Base-by-base conservation (phyloP, 2,797 vertebrate genomes). In the Helostoma temminkii region DNA sequence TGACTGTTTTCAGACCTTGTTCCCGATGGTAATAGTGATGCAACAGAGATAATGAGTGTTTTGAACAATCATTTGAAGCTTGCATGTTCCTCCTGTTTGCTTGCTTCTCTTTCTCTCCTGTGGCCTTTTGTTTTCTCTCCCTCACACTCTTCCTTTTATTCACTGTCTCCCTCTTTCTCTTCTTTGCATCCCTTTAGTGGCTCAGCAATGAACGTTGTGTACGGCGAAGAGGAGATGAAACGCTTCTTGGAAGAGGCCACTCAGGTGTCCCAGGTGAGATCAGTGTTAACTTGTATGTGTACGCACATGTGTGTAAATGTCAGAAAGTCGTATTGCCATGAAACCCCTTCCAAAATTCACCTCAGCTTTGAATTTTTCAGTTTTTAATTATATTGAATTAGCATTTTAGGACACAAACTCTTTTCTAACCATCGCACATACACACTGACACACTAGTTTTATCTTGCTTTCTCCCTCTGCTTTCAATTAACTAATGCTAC, bases 201-300 rank as follows among this genome's bases (percentile, higher is more conserved):
- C 16, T 98, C 96, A 39, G 97, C 96, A 16, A 98, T 98, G 97
- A 98, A 97, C 3, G 95, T 98, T 5, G 96, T 81, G 1, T 94
- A 96, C 24, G 94, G 94, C 30, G 96, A 98, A 47, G 95, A 96
- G 30, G 97, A 99, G 86, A 97, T 98, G 95, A 98, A 96, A 88
- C 95, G 89, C n/a, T 98, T 99, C 82, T 90, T 99, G 80, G 95
- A 95, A 76, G 96, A 98, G 90, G 98, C 97, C 50, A 90, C 95
- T 12, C 94, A 96, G 91, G 96, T 98, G 54, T 98, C 97, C 64
- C 97, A 98, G 96, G 98, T 99, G 93, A 93, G 91, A 47, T 66
- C 43, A 46, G 62, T 39, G 22, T 59, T 15, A 37, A 37, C 12
- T 34, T 34, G 32, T 34, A 11, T 34, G n/a, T n/a, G 28, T 30